Evolutionary conservation across 2,888 invertebrate genomes (phyloP), one percentile per base, ranked within the genome.

Genomic region (Hoplodrina blanda): DNA sequence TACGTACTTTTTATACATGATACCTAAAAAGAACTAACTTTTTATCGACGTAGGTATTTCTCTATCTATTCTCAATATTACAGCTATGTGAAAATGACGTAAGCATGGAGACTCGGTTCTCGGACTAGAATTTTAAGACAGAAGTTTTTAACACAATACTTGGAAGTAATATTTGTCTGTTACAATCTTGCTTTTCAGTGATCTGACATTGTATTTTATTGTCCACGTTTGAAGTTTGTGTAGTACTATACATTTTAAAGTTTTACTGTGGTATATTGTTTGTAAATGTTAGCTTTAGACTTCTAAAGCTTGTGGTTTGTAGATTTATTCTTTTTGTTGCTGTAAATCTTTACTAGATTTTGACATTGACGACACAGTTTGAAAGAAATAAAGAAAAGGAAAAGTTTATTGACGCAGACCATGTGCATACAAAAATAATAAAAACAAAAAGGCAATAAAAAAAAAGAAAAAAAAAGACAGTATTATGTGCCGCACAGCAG

Each of bases 191-290:
- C 50, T 67, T 46, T 65, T 53, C n/a, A 30, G 62, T 60, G 60
- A 56, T 79, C 20, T 41, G 11, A 78, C 78, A 17, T 57, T 75
- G 78, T 78, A 57, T 70, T 66, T 75, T 54, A 70, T 44, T 17
- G 8, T 1, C 2, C 13, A 20, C 55, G 52, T 69, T 66, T 75
- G 65, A 79, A 41, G 75, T 79, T 63, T 10, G 41, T 19, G 13
- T 20, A n/a, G 15, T 17, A 64, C 4, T 73, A 61, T n/a, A 57
- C 20, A 56, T 63, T n/a, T 11, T 52, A 2, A 11, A 50, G 20
- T 54, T 76, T 68, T 8, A 53, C 33, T n/a, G 13, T 55, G 2
- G 20, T 30, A 54, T 62, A 44, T 54, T 62, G 54, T 65, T 57
- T 71, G 10, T 4, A 15, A 25, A 53, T 57, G 20, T 41, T 37